Base-by-base conservation (phyloP, 2,113 vertebrate genomes). In the Cinclus cinclus region DNA sequence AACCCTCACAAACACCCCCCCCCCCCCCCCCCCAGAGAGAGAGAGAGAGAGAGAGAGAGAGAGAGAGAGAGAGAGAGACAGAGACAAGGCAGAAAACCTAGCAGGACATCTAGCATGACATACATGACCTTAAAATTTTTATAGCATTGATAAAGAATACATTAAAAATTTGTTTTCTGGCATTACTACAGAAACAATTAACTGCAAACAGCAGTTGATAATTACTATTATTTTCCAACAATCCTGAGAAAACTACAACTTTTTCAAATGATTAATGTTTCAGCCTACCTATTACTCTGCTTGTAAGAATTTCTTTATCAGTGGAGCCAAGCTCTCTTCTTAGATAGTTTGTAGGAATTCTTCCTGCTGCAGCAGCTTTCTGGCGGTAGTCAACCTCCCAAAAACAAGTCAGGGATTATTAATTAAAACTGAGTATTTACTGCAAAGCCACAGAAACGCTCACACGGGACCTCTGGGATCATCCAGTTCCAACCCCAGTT, bases 301-400 rank as follows among this genome's bases (percentile, higher is more conserved):
- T 99, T 77, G 98, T 99, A 69, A 99, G 99, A 92, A 99, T 99
- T 98, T 99, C 99, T 46, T 98, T 97, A 92, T 99, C 99, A 12
- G 98, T 99, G 71, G 98, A 98, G 68, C 99, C 99, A 42, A 99
- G 96, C 91, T 99, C 99, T 96, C 99, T 98, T 90, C 99, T 98
- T 56, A 99, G 96, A 85, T 99, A 98, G 97, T 99, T 99, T n/a
- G 99, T 99, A 65, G 99, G 99, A 96, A 99, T 99, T 94, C 99
- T 98, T 93, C 99, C 99, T 33, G 99, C 99, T 86, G 99, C 99
- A 39, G 99, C 99, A 88, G 99, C 99, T 97, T 99, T 99, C 97
- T 99, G 99, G 68, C 99, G 98, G 95, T 99, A 99, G 95, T 99
- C 99, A 92, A 99, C 99, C 99, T 99, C 97, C 96, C 46, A 63